phyloP scores from a whole-genome alignment of 2,797 vertebrate genomes.

The Neosalanx taihuensis region DNA sequence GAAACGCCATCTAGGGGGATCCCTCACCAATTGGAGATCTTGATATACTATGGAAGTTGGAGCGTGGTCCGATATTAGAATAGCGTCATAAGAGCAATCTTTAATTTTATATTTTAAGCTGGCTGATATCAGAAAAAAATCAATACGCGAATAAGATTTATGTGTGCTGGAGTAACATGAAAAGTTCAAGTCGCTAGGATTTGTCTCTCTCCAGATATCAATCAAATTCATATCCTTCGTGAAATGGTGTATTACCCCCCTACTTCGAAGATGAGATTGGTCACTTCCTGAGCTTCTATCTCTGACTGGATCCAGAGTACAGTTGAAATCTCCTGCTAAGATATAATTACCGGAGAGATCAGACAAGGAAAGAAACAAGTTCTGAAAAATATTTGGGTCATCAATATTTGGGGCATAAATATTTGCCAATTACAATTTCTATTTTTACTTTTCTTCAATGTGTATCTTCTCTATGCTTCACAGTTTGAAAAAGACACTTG shows the following conservation, averaged over 20 bases:
- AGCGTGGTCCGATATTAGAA: background rate
- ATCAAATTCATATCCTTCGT: conserved; percentile 7
- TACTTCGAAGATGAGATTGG: too few species aligned
- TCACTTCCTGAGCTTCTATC: background rate
- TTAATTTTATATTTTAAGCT: background rate
- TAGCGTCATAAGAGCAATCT: too few species aligned
- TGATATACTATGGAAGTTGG: background rate
- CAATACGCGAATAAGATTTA: conserved; percentile 7
- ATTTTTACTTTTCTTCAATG: too few species aligned
- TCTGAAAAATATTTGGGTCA: conserved; percentile 15
- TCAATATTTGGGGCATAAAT: conserved; percentile 12
- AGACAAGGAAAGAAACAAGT: conserved; percentile 7
- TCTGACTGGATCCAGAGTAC: conserved; percentile 5
- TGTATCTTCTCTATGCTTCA: too few species aligned
- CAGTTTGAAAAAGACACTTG: too few species aligned
- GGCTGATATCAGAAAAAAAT: conserved; percentile 13
- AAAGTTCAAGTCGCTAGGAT: background rate
- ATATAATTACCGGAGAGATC: conserved; percentile 12
- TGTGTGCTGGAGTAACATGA: conserved; percentile 14
- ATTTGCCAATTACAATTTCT: too few species aligned
- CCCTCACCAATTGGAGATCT: too few species aligned
- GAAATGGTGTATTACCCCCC: too few species aligned
- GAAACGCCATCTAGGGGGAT: too few species aligned
- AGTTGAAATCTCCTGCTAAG: conserved; percentile 12
- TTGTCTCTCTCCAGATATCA: background rate